Conservation (phyloP, 1,140 invertebrate genomes). For the Bombus fervidus region DNA sequence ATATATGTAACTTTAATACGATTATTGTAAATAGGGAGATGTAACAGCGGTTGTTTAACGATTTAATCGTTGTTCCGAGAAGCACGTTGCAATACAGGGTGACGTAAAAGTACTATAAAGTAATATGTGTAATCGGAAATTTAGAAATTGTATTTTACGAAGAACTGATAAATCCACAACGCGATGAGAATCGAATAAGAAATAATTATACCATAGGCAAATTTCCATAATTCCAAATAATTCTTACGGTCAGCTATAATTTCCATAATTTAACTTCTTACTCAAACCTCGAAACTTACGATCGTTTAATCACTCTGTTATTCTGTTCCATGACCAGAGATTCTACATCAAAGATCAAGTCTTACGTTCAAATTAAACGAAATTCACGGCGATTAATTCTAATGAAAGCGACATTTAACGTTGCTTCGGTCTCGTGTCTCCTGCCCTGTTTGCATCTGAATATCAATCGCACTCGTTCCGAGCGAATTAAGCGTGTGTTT, state of each 20-base stretch:
- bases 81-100: too few species aligned
- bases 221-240: too few species aligned
- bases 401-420: not conserved
- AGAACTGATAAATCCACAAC: too few species aligned
- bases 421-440: not conserved
- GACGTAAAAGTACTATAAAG: too few species aligned
- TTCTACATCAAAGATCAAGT: not conserved
- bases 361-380: not conserved
- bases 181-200: too few species aligned
- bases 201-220: too few species aligned
- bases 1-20: not conserved
- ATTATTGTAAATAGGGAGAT: not conserved
- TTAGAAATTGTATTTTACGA: too few species aligned
- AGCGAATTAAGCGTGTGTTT: not conserved
- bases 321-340: too few species aligned
- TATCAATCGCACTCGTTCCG: not conserved
- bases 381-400: not conserved
- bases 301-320: not conserved
- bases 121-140: too few species aligned
- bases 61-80: not conserved
- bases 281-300: not conserved
- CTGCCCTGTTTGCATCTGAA: conserved; percentile 6
- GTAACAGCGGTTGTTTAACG: not conserved
- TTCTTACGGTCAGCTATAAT: too few species aligned
- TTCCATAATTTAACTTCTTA: too few species aligned